A percentile compares a stretch with the other conserved stretches of the same genome.
phyloP scores from a whole-genome alignment of 2,113 vertebrate species.

The Gallinago media region DNA sequence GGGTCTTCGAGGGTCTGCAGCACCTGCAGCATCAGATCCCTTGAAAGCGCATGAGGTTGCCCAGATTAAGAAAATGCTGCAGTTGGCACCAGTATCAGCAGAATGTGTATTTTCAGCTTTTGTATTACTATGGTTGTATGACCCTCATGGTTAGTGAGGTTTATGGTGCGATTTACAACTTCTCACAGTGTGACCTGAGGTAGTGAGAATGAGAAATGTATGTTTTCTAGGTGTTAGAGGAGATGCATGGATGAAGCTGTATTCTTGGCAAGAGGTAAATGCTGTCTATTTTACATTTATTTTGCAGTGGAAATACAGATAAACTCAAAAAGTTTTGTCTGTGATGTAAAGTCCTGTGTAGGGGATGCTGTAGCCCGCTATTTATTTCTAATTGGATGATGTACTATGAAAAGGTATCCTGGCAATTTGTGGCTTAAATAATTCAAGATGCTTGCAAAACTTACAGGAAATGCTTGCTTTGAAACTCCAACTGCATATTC shows the following conservation, averaged over 20 bases:
- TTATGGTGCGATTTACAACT: not conserved
- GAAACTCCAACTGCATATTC: not conserved
- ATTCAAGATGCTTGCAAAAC: not conserved
- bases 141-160: not conserved
- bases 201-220: not conserved
- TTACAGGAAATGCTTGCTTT: not conserved
- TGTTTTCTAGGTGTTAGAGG: not conserved
- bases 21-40: not conserved
- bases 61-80: not conserved
- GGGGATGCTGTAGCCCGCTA: not conserved
- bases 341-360: not conserved
- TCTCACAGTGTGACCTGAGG: not conserved
- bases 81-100: not conserved
- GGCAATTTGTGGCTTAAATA: not conserved
- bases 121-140: not conserved
- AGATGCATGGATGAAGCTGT: not conserved
- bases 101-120: not conserved
- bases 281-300: not conserved
- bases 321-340: not conserved
- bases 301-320: not conserved
- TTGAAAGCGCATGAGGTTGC: not conserved
- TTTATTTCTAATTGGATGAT: not conserved
- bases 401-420: not conserved
- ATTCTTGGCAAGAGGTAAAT: not conserved
- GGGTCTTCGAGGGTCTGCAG: not conserved